These are phyloP conservation scores for Limulus polyphemus DNA, from an alignment of 2,888 invertebrate species.

Conservation along the genomic window DNA sequence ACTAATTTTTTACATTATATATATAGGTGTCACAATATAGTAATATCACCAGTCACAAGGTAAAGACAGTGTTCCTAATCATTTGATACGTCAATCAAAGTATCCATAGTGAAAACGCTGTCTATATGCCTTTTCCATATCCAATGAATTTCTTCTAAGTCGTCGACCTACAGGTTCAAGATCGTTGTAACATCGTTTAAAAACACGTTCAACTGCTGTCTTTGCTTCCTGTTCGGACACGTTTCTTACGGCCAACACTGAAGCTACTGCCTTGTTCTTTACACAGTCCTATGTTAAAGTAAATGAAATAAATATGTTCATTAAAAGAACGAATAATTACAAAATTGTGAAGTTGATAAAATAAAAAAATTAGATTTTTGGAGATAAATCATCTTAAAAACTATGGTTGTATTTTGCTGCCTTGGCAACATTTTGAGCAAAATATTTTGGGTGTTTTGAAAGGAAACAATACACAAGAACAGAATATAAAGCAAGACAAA, in stretches of 20 bases:
- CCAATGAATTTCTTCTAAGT: conserved; percentile 49
- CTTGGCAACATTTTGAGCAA: background rate
- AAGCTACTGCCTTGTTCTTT: conserved; percentile 68
- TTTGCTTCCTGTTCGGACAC: conserved; percentile 57
- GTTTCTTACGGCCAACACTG: conserved; percentile 66
- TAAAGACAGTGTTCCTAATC: no score
- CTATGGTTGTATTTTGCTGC: background rate
- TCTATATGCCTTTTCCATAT: conserved; percentile 59
- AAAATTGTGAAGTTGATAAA: background rate
- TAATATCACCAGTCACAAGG: no score
- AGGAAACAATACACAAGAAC: no score
- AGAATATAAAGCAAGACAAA: no score
- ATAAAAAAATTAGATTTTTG: no score
- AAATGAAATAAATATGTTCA: background rate
- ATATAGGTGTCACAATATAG: no score
- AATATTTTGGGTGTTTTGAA: no score
- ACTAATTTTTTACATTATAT: no score
- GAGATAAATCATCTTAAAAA: conserved; percentile 1
- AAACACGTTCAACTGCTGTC: conserved; percentile 66
- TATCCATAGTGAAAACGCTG: conserved; percentile 71
- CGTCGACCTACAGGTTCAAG: conserved; percentile 71
- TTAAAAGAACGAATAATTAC: background rate
- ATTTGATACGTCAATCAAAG: conserved; percentile 13
- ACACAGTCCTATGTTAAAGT: conserved; percentile 58
- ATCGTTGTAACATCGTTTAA: conserved; percentile 78